phyloP scores from a whole-genome alignment of 1,140 invertebrate species.

The Lepidurus couesii region DNA sequence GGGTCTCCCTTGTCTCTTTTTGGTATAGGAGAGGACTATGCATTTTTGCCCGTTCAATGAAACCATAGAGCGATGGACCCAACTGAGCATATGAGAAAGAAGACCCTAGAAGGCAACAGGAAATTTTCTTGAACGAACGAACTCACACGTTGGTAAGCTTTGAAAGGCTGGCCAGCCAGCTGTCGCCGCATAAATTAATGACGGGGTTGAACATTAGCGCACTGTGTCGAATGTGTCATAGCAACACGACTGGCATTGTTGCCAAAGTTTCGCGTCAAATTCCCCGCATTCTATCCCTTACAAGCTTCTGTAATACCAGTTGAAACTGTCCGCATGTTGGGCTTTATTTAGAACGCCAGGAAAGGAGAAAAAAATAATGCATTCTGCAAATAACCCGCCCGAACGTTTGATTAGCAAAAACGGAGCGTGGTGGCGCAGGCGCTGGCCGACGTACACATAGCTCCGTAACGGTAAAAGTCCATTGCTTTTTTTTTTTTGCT shows the following conservation, averaged over 20 bases:
- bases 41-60: neutral
- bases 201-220: conserved; percentile 4
- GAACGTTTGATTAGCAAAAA: neutral
- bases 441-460: neutral
- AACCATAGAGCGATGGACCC: neutral
- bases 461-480: neutral
- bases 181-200: conserved; percentile 22
- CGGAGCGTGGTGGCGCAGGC: neutral
- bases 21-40: neutral
- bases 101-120: conserved; percentile 6
- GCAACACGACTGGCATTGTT: neutral
- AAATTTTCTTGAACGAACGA: conserved; percentile 4
- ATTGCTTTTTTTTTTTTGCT: neutral
- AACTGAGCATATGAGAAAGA: neutral
- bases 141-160: neutral
- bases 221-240: conserved; percentile 3
- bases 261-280: neutral
- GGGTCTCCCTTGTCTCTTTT: neutral
- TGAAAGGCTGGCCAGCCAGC: neutral
- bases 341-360: neutral
- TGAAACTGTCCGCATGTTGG: neutral
- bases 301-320: neutral
- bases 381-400: neutral
- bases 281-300: neutral
- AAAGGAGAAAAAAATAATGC: neutral